These are phyloP conservation scores for Myotis findleyi DNA, from an alignment of 2,797 vertebrate species.

Conservation along the genomic window DNA sequence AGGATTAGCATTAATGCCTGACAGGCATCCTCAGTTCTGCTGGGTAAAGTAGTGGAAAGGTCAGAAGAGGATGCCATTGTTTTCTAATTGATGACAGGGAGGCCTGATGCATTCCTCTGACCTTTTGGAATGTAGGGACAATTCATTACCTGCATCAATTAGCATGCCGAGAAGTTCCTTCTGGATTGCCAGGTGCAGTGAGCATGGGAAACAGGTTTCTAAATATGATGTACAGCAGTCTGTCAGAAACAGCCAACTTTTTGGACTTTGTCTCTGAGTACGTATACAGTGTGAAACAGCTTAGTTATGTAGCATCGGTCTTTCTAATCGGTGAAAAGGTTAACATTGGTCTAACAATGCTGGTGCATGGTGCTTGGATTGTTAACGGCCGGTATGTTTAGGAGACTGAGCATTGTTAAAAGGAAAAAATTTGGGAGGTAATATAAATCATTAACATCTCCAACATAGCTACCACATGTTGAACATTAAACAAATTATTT, in stretches of 20 bases:
- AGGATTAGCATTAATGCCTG: slow-evolving; percentile 47
- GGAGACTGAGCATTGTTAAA: not conserved
- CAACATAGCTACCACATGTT: not conserved
- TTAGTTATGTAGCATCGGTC: not conserved
- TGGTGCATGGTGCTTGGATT: not conserved
- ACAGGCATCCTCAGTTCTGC: not conserved
- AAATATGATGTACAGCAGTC: not conserved
- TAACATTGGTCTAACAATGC: not conserved
- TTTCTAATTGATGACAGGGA: slow-evolving; percentile 58
- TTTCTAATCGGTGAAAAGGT: slow-evolving; percentile 22
- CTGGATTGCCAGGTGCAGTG: not conserved
- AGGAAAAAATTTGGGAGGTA: not conserved
- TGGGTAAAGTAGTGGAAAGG: slow-evolving; percentile 23
- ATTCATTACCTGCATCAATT: slow-evolving; percentile 38
- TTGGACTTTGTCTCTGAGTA: not conserved
- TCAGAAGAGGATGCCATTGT: slow-evolving; percentile 49
- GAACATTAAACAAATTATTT: slow-evolving; percentile 12
- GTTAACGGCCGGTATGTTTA: not conserved
- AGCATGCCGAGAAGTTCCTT: slow-evolving; percentile 2
- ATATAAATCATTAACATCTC: not conserved
- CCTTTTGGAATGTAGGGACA: slow-evolving; percentile 55
- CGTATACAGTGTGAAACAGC: not conserved
- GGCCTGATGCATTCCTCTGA: slow-evolving; percentile 39
- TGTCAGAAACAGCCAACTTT: slow-evolving; percentile 26
- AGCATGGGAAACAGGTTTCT: not conserved